A percentile compares a stretch with the other conserved stretches of the same genome.
phyloP scores from a whole-genome alignment of 2,888 invertebrate species.

The Trichopria drosophilae region DNA sequence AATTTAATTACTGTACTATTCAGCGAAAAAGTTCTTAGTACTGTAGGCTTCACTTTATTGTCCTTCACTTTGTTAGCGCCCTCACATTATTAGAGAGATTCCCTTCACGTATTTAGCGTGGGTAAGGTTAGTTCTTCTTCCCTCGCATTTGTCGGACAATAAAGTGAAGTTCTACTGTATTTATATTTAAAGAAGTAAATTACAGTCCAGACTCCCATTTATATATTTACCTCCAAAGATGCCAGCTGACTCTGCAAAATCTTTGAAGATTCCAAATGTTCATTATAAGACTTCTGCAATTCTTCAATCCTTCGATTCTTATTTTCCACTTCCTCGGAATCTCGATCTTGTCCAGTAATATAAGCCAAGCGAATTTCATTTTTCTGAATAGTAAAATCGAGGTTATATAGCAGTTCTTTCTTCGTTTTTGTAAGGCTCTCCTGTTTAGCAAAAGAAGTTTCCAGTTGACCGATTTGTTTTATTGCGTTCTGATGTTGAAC shows the following conservation, averaged over 20 bases:
- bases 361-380: constrained; percentile 46
- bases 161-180: too few relatives aligned
- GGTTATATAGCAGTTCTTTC: constrained; percentile 43
- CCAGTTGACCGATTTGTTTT: constrained; percentile 43
- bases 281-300: constrained; percentile 57
- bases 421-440: constrained; percentile 43
- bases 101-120: too few relatives aligned
- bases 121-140: too few relatives aligned
- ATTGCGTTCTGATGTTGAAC: constrained; percentile 41
- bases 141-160: too few relatives aligned
- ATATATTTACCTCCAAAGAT: constrained; percentile 59
- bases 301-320: constrained; percentile 58
- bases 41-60: too few relatives aligned
- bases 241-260: constrained; percentile 61
- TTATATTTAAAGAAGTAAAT: too few relatives aligned
- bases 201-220: background rate
- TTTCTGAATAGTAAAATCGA: constrained; percentile 47
- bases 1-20: background rate
- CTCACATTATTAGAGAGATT: too few relatives aligned
- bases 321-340: constrained; percentile 54
- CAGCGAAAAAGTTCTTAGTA: too few relatives aligned
- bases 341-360: constrained; percentile 41
- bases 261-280: constrained; percentile 57
- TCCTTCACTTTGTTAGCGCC: too few relatives aligned
- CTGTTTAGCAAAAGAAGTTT: constrained; percentile 35